Conservation (phyloP, 2,113 vertebrate species). For the Anseranas semipalmata region DNA sequence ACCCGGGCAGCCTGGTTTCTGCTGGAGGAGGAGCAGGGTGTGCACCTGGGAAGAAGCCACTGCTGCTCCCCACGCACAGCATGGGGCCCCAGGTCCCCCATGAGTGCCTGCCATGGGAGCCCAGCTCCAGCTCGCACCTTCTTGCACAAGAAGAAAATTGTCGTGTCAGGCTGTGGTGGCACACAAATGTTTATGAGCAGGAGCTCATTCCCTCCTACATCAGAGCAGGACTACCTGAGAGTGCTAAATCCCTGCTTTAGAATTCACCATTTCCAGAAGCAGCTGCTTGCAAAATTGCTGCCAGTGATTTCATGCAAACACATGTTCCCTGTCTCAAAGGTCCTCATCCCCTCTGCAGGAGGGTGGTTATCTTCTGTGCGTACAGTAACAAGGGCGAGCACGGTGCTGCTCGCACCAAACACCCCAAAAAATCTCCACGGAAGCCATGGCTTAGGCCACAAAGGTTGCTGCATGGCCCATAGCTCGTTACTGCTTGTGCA, state of each 20-base stretch:
- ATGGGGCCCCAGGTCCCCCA: neutral
- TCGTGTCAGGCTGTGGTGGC: neutral
- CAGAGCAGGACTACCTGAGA: neutral
- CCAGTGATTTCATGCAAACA: no score
- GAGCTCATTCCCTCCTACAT: neutral
- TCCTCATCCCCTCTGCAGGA: no score
- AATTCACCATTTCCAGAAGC: neutral
- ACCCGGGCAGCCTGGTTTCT: neutral
- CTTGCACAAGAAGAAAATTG: neutral
- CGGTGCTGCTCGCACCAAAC: neutral
- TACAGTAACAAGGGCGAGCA: neutral
- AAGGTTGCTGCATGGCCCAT: neutral
- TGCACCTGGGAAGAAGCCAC: neutral
- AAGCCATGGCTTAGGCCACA: neutral
- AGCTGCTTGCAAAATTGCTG: neutral
- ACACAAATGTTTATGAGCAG: accelerated
- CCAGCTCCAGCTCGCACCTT: neutral
- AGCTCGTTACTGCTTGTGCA: neutral
- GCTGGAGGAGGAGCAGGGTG: neutral
- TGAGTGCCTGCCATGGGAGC: neutral
- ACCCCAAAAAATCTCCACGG: neutral
- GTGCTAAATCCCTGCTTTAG: neutral
- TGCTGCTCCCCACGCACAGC: neutral
- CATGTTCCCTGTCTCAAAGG: neutral
- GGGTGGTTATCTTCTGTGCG: accelerated